A percentile compares a stretch with the other conserved stretches of the same genome.
Conservation (phyloP, 2,113 vertebrate genomes). For the Accipiter cooperii region DNA sequence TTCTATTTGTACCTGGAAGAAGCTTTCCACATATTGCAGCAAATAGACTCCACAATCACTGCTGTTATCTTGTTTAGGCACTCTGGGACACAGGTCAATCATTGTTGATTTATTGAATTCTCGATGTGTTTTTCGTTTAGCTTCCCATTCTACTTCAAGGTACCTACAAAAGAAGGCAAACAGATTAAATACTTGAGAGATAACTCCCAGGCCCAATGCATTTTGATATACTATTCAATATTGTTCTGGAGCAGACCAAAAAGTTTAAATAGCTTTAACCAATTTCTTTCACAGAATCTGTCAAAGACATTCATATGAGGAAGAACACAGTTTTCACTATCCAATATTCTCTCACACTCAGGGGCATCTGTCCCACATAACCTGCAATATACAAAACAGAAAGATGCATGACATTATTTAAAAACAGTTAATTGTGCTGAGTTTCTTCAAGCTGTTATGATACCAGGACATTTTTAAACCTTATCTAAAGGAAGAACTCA, state of each 20-base stretch:
- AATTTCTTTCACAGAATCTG: neutral
- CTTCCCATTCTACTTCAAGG: conserved; percentile 90
- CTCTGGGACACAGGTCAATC: conserved; percentile 82
- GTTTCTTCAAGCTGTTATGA: neutral
- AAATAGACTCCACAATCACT: conserved; percentile 96
- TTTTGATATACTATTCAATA: neutral
- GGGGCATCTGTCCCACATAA: neutral
- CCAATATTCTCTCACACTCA: neutral
- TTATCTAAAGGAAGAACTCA: neutral
- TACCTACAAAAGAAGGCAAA: conserved; percentile 76
- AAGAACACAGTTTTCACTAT: neutral
- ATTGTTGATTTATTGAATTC: conserved; percentile 83
- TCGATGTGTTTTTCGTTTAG: conserved; percentile 76
- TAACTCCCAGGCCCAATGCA: neutral
- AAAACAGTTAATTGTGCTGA: neutral
- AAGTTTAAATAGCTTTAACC: neutral
- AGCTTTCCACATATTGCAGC: conserved; percentile 93
- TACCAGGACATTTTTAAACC: neutral
- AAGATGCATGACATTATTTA: neutral
- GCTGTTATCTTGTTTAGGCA: conserved; percentile 94
- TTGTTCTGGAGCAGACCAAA: neutral
- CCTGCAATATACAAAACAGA: neutral
- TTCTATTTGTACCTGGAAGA: conserved; percentile 81
- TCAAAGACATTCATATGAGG: neutral
- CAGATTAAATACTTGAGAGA: neutral